A percentile compares a stretch with the other conserved stretches of the same genome.
Evolutionary conservation across 2,113 vertebrate genomes (phyloP).

Genomic region (Gnathonemus echidnorhynchus): DNA sequence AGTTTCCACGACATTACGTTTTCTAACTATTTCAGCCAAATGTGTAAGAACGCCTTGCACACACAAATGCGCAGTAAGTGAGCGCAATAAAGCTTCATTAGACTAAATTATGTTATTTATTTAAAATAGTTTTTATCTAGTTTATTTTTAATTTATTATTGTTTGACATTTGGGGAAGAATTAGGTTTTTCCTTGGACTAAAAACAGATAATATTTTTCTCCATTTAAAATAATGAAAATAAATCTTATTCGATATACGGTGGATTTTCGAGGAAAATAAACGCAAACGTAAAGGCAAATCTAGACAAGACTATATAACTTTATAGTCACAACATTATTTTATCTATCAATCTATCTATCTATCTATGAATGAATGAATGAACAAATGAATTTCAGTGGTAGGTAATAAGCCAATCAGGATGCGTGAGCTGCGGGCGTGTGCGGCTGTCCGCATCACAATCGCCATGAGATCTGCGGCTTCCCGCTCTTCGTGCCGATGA

Average conservation of each 20-base stretch:
- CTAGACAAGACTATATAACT: not conserved
- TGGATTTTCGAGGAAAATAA: not conserved
- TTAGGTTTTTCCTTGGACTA: not conserved
- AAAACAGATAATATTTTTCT: not conserved
- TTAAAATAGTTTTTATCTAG: not conserved
- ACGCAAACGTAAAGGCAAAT: not conserved
- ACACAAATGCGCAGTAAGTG: not conserved
- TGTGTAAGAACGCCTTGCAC: not conserved
- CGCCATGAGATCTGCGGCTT: not conserved
- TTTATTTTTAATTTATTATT: not conserved
- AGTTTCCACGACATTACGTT: not conserved
- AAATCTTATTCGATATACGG: not conserved
- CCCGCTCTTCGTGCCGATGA: not conserved
- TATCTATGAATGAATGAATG: not conserved
- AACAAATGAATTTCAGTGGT: not conserved
- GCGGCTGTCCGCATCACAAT: not conserved
- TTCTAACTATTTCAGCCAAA: not conserved
- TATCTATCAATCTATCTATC: not conserved
- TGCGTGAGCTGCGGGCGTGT: not conserved
- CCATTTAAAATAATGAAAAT: not conserved
- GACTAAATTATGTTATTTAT: not conserved
- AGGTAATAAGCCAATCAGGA: not conserved
- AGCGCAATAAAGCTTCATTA: not conserved
- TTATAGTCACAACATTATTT: not conserved
- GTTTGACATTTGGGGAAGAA: not conserved